Conservation (phyloP, 2,888 invertebrate species). For the Luperina nickerlii region DNA sequence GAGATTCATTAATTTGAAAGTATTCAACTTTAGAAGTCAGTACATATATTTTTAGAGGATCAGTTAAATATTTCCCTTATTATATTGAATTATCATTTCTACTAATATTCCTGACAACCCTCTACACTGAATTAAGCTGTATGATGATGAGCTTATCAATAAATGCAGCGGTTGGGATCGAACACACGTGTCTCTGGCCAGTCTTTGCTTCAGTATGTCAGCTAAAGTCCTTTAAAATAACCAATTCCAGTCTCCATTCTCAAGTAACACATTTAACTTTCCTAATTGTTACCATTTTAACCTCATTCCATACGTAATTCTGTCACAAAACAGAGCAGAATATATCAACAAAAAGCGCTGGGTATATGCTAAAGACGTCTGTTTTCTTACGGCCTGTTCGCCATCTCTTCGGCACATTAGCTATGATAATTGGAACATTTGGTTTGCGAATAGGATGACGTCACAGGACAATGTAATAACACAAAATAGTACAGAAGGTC, state of each 20-base stretch:
- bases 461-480: constrained; percentile 69
- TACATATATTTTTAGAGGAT: too few relatives aligned
- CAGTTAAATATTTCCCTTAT: too few relatives aligned
- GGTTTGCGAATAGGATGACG: constrained; percentile 85
- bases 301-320: constrained; percentile 56
- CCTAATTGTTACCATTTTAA: constrained; percentile 53
- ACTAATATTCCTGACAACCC: neutral
- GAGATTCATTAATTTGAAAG: too few relatives aligned
- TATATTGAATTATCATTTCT: neutral
- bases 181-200: neutral
- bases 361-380: constrained; percentile 66
- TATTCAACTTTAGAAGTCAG: too few relatives aligned
- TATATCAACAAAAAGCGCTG: constrained; percentile 65
- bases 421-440: constrained; percentile 89
- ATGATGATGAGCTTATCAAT: neutral
- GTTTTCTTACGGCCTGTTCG: constrained; percentile 71
- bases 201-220: neutral
- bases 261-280: constrained; percentile 29
- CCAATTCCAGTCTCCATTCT: constrained; percentile 2
- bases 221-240: constrained; percentile 7
- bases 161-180: neutral
- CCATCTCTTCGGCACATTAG: constrained; percentile 84
- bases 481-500: constrained; percentile 14
- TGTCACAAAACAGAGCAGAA: constrained; percentile 61
- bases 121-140: neutral